Evolutionary conservation across 2,888 invertebrate genomes (phyloP).

Genomic region (Aethes cnicana): DNA sequence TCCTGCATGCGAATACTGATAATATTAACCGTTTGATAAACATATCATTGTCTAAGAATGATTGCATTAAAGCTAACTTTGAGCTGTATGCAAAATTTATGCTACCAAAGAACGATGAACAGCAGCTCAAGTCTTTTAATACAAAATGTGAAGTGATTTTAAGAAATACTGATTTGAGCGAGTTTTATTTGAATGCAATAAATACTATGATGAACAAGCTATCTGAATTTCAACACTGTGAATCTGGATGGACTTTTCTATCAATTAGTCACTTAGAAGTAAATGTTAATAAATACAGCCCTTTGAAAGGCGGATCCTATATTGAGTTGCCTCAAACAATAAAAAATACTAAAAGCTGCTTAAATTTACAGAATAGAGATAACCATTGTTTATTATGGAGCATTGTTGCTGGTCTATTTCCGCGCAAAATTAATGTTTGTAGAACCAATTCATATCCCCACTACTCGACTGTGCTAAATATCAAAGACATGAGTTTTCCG

Average conservation of each 20-base stretch:
- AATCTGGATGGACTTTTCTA: neutral
- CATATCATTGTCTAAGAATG: too few relatives aligned
- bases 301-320: neutral
- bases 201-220: too few relatives aligned
- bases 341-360: slow-evolving; percentile 1
- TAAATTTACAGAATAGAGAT: neutral
- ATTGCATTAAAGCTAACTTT: too few relatives aligned
- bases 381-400: too few relatives aligned
- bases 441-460: neutral
- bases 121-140: too few relatives aligned
- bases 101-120: too few relatives aligned
- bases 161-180: too few relatives aligned
- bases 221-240: slow-evolving; percentile 4
- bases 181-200: too few relatives aligned
- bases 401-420: neutral
- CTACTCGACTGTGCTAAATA: neutral
- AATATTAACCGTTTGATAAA: too few relatives aligned
- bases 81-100: too few relatives aligned
- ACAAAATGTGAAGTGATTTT: too few relatives aligned
- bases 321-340: neutral
- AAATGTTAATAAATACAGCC: neutral
- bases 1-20: too few relatives aligned
- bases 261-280: slow-evolving; percentile 1
- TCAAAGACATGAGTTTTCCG: neutral
- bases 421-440: neutral